phyloP scores from a whole-genome alignment of 2,797 vertebrate species.

The Neomorphus geoffroyi region DNA sequence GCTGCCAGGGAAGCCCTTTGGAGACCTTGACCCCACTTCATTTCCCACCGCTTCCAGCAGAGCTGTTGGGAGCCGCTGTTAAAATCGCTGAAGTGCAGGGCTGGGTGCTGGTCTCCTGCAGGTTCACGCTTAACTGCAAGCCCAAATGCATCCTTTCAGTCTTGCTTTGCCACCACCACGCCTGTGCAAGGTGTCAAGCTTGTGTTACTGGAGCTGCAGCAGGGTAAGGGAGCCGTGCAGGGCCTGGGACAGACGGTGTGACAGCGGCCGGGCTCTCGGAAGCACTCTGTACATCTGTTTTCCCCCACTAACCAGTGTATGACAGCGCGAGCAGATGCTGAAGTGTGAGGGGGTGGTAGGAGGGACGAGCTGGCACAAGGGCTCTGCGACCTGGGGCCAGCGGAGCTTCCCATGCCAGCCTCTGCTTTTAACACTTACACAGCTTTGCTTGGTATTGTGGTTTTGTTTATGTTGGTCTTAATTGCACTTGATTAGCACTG shows the following conservation, averaged over 20 bases:
- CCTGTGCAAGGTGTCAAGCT: background rate
- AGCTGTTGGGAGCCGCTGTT: background rate
- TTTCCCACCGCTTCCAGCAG: background rate
- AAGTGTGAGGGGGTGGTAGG: background rate
- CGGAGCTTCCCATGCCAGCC: background rate
- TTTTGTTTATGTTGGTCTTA: background rate
- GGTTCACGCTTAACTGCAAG: background rate
- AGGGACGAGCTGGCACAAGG: background rate
- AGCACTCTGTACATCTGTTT: background rate
- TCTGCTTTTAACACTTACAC: accelerated
- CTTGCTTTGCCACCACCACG: background rate
- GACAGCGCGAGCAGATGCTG: background rate
- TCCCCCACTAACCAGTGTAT: accelerated
- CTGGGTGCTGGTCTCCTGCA: background rate
- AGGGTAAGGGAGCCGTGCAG: too few relatives aligned
- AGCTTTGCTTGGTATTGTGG: background rate
- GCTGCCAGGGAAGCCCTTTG: background rate
- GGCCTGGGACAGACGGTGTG: background rate
- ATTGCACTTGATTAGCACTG: background rate
- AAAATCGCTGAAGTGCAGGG: background rate
- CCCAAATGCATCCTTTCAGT: background rate
- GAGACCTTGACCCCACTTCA: accelerated
- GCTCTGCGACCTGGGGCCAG: background rate
- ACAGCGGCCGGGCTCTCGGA: accelerated
- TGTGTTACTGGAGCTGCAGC: background rate